Conservation (phyloP, 2,113 vertebrate genomes). For the Indicator indicator region DNA sequence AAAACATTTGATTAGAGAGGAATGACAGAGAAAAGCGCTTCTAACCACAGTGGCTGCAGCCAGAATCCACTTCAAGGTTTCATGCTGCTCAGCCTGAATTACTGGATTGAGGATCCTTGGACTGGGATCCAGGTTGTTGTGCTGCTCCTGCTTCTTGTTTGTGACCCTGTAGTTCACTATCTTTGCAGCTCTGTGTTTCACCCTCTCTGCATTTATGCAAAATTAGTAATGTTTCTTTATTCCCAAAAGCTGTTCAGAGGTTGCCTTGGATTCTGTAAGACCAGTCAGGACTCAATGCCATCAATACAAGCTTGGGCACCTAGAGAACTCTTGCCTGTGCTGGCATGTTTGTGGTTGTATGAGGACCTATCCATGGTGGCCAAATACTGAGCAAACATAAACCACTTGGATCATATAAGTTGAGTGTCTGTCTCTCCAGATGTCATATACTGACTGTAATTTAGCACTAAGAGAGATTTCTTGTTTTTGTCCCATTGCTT, state of each 20-base stretch:
- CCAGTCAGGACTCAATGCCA: background rate
- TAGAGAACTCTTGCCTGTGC: background rate
- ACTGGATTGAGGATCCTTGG: background rate
- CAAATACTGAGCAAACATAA: background rate
- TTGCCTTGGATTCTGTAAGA: background rate
- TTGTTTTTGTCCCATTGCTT: background rate
- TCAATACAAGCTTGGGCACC: background rate
- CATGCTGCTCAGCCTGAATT: background rate
- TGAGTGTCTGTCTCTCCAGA: background rate
- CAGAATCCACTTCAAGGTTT: background rate
- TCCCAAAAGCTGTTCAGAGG: background rate
- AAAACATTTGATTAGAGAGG: constrained; percentile 23
- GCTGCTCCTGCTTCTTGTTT: background rate
- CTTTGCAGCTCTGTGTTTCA: background rate
- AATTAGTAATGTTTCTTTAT: background rate
- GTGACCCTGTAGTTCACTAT: background rate
- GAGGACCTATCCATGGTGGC: background rate
- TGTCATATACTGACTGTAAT: background rate
- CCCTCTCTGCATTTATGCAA: background rate
- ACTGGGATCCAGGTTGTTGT: background rate
- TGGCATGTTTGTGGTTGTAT: background rate
- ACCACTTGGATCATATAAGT: background rate
- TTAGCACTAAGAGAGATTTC: background rate
- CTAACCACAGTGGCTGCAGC: background rate
- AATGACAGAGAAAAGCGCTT: constrained; percentile 22